Base-by-base conservation (phyloP, 2,888 invertebrate species). In the Gnatocerus cornutus region DNA sequence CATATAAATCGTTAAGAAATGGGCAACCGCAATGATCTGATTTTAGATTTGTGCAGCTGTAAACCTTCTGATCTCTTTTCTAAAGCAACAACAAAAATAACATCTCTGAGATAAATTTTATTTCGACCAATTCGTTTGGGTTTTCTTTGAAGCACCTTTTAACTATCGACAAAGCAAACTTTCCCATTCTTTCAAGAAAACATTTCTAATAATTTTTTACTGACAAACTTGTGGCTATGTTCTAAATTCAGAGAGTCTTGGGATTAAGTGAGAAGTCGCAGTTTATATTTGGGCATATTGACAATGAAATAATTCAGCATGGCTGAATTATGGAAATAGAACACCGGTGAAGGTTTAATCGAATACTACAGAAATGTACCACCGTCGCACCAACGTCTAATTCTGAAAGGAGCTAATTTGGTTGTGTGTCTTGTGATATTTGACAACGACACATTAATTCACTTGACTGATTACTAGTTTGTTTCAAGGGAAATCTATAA, bases 251-350 rank as follows among this genome's bases (percentile, higher is more conserved):
- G 52, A 63, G 52, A 63, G 52, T 30, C 9, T 52, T 52, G 7
- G 52, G 41, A 30, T 43, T 63, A 53, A 52, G 52, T 63, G 12
- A 63, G 37, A 50, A 10, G 27, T 12, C 9, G 13, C 13, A 43
- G 29, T 16, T 48, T 33, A 45, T 41, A 50, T 62, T 50, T 50
- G 52, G 39, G 43, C 43, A 27, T 56, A 14, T 10, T 45, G 16
- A n/a, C 29, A 55, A 45, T 64, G 7, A 53, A 14, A 13, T 55
- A 21, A 21, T 64, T 55, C 45, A 53, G 64, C 29, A 12, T 64
- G 53, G 45, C 52, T 55, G 16, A 55, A 33, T 55, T 64, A 64
- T 64, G 64, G 64, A 55, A 64, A 64, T 64, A 53, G 64, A 55
- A 39, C 55, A 16, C 53, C 30, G 41, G 27, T 12, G 45, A n/a